These are phyloP conservation scores for Nothobranchius furzeri DNA, from an alignment of 2,113 vertebrate species.

Conservation along the genomic window DNA sequence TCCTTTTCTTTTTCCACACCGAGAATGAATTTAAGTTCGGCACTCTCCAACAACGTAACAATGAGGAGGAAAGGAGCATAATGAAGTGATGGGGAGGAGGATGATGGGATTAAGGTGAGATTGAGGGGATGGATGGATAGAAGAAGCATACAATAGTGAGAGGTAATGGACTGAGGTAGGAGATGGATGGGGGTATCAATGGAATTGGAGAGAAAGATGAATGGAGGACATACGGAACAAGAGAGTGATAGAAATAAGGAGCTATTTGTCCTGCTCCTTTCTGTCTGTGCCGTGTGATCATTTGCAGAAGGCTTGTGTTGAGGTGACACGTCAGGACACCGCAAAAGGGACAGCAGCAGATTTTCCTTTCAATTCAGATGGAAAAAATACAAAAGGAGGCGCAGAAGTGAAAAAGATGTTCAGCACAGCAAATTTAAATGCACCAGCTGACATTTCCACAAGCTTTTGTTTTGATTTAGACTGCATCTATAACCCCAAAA, in stretches of 20 bases:
- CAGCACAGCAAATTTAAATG: background rate
- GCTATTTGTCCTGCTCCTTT: slow-evolving; percentile 44
- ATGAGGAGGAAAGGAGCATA: slow-evolving; percentile 15
- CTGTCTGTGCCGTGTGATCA: slow-evolving; percentile 22
- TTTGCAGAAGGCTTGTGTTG: slow-evolving; percentile 15
- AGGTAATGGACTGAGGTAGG: slow-evolving; percentile 65
- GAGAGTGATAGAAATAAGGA: slow-evolving; percentile 49
- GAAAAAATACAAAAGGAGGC: background rate
- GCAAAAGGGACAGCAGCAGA: background rate
- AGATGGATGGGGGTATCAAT: slow-evolving; percentile 65
- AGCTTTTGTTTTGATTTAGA: no score
- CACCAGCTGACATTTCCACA: background rate
- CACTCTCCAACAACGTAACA: slow-evolving; percentile 1
- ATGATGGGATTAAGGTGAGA: slow-evolving; percentile 43
- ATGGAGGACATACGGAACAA: slow-evolving; percentile 45
- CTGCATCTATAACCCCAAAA: no score
- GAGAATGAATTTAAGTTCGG: slow-evolving; percentile 6
- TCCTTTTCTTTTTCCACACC: background rate
- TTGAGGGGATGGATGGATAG: slow-evolving; percentile 47
- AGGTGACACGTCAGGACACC: slow-evolving; percentile 21
- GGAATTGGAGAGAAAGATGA: slow-evolving; percentile 55
- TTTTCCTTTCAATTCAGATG: background rate
- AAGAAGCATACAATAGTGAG: slow-evolving; percentile 43
- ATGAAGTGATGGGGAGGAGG: slow-evolving; percentile 23
- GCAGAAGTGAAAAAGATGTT: background rate